Evolutionary conservation across 2,888 invertebrate species (phyloP).

Genomic region (Drosophila dives): DNA sequence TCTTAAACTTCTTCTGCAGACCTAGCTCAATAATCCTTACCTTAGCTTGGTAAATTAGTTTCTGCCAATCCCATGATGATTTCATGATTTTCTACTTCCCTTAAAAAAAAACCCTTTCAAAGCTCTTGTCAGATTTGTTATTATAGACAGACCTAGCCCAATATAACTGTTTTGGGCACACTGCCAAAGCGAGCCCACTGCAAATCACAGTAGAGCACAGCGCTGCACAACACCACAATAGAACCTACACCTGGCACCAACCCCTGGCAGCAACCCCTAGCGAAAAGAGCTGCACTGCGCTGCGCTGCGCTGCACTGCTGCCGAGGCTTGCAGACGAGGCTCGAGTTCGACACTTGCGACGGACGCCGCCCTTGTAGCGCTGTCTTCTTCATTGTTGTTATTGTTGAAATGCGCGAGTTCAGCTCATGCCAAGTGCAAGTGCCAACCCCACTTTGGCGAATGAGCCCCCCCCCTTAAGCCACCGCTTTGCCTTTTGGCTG

Average conservation of each 20-base stretch:
- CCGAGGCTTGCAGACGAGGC: conserved; percentile 31
- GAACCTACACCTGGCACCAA: conserved; percentile 5
- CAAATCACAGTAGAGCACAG: conserved; percentile 27
- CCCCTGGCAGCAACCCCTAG: conserved; percentile 23
- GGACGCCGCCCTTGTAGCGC: conserved; percentile 49
- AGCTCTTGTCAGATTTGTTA: neutral
- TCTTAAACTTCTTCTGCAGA: conserved; percentile 12
- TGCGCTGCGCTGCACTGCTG: conserved; percentile 5
- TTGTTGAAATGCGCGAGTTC: conserved; percentile 62
- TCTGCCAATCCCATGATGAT: neutral
- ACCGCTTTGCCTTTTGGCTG: conserved; percentile 11
- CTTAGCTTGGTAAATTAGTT: neutral
- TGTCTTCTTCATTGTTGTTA: conserved; percentile 50
- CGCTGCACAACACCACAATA: conserved; percentile 40
- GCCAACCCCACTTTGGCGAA: conserved; percentile 54
- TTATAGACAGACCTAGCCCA: conserved; percentile 36
- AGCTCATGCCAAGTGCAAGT: conserved; percentile 76
- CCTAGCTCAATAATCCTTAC: conserved; percentile 30
- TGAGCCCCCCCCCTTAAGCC: neutral
- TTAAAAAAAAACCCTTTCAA: neutral
- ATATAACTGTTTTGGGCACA: conserved; percentile 1
- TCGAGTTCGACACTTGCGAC: conserved; percentile 33
- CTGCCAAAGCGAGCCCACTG: conserved; percentile 9
- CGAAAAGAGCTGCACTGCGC: conserved; percentile 18
- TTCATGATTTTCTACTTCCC: conserved; percentile 2